Base-by-base conservation (phyloP, 2,888 invertebrate genomes). In the Oxystoma pomonae region DNA sequence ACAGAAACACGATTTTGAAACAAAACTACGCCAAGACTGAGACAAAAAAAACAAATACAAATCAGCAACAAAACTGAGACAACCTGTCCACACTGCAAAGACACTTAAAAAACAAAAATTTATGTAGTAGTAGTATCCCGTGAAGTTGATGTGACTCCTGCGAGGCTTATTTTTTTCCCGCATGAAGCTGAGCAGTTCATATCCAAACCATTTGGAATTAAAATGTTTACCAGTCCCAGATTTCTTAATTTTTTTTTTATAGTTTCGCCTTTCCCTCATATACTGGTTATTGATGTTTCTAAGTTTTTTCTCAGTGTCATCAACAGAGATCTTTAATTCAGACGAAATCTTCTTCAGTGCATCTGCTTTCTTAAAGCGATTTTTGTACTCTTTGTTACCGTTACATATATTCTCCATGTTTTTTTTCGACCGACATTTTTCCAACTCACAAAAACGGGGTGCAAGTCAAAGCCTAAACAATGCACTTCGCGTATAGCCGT, bases 271-370 rank as follows among this genome's bases (percentile, higher is more conserved):
- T 60, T 60, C 63, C 57, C 63, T 63, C 53, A 51, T 35, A 55
- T 63, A 60, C 63, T 63, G 63, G 52, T 18, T 60, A 55, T 64
- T 64, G 50, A 64, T 64, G 58, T 64, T 64, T 55, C 58, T 62
- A 58, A 61, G 58, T 56, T 64, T 64, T 55, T 50, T 62, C 51
- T 64, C 61, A 58, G 61, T 58, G 56, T 60, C 63, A 53, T 61
- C 58, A 18, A 58, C 58, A 22, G 64, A 61, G 57, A 16, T 57
- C 57, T 60, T 57, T 50, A 55, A 63, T 22, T 18, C 52, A 57
- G 53, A 20, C 19, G 57, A 57, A 35, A 64, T 61, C 35, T 64
- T 53, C 22, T 58, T 57, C 21, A 61, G 57, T 16, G 57, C 59
- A 55, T 61, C 53, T 20, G 17, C 20, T 57, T 5, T 57, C 57